Evolutionary conservation across 1,140 invertebrate genomes (phyloP).

Genomic region (Habropoda laboriosa): DNA sequence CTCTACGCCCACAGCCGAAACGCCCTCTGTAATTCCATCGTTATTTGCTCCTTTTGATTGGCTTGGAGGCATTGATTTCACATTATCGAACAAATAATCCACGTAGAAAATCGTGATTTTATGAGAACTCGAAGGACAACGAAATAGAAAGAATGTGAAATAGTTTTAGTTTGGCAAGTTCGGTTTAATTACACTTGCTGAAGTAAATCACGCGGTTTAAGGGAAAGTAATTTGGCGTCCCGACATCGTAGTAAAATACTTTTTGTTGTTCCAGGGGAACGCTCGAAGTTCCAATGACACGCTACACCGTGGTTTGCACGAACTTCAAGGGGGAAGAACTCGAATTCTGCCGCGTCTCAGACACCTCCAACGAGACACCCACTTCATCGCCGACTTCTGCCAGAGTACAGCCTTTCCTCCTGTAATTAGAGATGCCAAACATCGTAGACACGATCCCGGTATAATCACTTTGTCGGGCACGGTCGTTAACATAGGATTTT

Average conservation of each 20-base stretch:
- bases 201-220: neutral
- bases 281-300: constrained; percentile 37
- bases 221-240: constrained; percentile 1
- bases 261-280: constrained; percentile 16
- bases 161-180: too few relatives aligned
- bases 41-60: too few relatives aligned
- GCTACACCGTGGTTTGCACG: constrained; percentile 23
- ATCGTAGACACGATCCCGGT: constrained; percentile 22
- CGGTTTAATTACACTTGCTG: neutral
- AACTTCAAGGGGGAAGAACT: constrained; percentile 53
- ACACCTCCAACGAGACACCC: constrained; percentile 34
- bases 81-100: too few relatives aligned
- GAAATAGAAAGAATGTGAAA: too few relatives aligned
- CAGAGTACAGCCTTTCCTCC: constrained; percentile 7
- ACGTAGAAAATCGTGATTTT: too few relatives aligned
- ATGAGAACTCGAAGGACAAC: too few relatives aligned
- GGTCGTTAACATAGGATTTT: neutral
- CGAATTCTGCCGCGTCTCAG: constrained; percentile 41
- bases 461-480: constrained; percentile 21
- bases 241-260: neutral
- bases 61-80: too few relatives aligned
- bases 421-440: constrained; percentile 53
- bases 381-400: constrained; percentile 28
- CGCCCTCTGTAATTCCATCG: too few relatives aligned
- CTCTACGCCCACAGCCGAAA: too few relatives aligned